These are phyloP conservation scores for Lycaon pictus DNA, from an alignment of 2,113 vertebrate species.

Conservation along the genomic window DNA sequence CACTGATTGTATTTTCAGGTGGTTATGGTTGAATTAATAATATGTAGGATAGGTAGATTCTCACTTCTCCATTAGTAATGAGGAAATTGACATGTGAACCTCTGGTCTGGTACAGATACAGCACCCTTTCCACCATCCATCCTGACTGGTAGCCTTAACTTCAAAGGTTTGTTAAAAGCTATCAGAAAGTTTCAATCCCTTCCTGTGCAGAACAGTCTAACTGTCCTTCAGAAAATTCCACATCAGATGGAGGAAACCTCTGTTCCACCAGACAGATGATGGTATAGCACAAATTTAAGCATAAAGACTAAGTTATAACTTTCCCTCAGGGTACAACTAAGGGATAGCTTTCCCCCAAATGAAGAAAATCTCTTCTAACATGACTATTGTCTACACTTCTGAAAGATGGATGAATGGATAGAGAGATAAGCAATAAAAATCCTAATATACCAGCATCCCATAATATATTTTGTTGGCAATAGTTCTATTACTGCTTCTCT, in stretches of 20 bases:
- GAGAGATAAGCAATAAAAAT: not conserved
- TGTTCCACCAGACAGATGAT: not conserved
- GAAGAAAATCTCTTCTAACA: not conserved
- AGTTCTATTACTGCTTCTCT: not conserved
- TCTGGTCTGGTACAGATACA: not conserved
- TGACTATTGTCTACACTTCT: not conserved
- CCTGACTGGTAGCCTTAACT: not conserved
- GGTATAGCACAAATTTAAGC: not conserved
- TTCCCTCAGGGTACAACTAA: not conserved
- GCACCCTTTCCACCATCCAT: not conserved
- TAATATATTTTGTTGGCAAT: not conserved
- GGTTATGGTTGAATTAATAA: not conserved
- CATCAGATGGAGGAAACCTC: not conserved
- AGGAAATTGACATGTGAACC: not conserved
- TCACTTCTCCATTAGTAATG: not conserved
- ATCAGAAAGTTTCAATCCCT: not conserved
- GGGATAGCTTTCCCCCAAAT: not conserved
- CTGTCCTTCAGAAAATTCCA: not conserved
- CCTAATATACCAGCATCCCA: not conserved
- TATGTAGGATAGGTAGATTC: not conserved
- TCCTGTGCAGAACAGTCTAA: not conserved
- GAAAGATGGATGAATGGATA: not conserved
- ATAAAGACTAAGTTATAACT: not conserved
- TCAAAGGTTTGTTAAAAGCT: not conserved
- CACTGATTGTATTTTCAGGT: not conserved